phyloP scores from a whole-genome alignment of 2,113 vertebrate species.

The Alligator sinensis region DNA sequence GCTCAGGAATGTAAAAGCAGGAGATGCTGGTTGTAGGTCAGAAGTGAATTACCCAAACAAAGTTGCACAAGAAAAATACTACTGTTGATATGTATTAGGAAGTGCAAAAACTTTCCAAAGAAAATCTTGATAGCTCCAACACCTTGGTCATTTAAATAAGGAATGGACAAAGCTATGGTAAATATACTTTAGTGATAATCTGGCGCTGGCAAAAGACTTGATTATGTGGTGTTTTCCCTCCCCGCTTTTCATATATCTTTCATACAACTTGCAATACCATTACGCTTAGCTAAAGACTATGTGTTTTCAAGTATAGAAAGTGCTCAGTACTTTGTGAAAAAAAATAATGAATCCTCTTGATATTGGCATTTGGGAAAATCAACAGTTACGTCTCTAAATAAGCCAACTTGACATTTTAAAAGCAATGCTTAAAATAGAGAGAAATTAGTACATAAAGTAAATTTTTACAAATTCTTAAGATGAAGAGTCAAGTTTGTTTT shows the following conservation, averaged over 20 bases:
- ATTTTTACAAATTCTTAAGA: no score
- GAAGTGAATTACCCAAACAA: neutral
- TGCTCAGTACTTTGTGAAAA: neutral
- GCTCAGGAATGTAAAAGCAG: neutral
- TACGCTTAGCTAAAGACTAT: neutral
- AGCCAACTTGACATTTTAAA: neutral
- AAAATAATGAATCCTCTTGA: neutral
- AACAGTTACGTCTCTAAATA: neutral
- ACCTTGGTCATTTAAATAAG: neutral
- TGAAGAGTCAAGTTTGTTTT: no score
- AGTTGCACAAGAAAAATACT: neutral
- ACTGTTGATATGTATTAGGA: neutral
- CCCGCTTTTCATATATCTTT: neutral
- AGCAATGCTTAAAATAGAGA: neutral
- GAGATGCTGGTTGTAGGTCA: neutral
- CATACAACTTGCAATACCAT: neutral
- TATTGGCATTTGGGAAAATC: neutral
- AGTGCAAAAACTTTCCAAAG: neutral
- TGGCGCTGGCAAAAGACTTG: neutral
- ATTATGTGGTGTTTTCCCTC: neutral
- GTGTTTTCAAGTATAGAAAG: fast-evolving
- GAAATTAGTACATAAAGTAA: neutral
- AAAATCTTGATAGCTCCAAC: neutral
- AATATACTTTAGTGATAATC: neutral
- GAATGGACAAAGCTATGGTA: neutral